Evolutionary conservation across 1,140 invertebrate genomes (phyloP).

Genomic region (Platorchestia sp.): DNA sequence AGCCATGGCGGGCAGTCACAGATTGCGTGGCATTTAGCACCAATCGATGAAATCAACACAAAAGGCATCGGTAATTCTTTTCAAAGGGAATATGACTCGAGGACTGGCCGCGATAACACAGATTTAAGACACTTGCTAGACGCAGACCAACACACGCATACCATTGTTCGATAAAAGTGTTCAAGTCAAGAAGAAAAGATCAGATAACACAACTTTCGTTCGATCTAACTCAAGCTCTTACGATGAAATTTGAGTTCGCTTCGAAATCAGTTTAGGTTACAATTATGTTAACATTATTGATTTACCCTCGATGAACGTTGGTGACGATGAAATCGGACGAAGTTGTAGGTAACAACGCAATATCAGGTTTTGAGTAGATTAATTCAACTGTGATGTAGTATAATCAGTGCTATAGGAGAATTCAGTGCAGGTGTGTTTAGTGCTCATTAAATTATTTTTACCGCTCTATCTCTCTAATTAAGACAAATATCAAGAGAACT

Average conservation of each 20-base stretch:
- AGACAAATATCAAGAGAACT: not conserved
- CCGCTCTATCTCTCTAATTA: not conserved
- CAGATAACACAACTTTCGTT: not conserved
- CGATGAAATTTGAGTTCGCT: not conserved
- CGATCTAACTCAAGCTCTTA: not conserved
- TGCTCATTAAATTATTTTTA: not conserved
- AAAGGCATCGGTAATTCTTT: constrained; percentile 8
- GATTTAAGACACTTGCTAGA: not conserved
- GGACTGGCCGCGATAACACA: not conserved
- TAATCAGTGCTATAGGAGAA: not conserved
- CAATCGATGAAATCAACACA: not conserved
- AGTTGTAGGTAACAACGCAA: not conserved
- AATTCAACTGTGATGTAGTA: not conserved
- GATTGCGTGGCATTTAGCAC: not conserved
- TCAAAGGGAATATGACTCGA: not conserved
- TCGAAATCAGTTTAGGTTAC: not conserved
- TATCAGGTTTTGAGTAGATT: not conserved
- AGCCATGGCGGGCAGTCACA: not conserved
- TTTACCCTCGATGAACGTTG: not conserved
- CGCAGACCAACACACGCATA: not conserved
- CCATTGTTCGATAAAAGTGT: not conserved
- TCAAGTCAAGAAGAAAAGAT: not conserved
- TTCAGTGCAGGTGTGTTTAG: not conserved
- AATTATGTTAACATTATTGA: not conserved
- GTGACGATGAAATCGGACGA: not conserved